Percentiles rank a stretch among this genome's conserved stretches.
These are phyloP conservation scores for Scrobipalpa costella DNA, from an alignment of 2,888 invertebrate genomes.

Conservation along the genomic window DNA sequence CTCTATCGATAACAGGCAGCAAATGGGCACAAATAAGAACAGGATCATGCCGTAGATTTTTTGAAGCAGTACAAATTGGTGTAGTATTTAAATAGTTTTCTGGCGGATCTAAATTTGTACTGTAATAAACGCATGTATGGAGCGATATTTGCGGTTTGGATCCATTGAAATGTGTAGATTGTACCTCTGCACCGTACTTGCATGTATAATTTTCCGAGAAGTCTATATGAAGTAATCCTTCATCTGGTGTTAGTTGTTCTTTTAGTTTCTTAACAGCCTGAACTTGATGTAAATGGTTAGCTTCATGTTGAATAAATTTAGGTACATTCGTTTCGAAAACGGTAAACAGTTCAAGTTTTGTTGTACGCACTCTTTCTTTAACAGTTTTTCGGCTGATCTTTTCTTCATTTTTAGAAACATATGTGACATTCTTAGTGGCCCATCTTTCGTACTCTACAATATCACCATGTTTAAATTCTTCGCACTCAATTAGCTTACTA, in stretches of 20 bases:
- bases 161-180: conserved; percentile 36
- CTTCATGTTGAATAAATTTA: conserved; percentile 32
- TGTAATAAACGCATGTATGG: conserved; percentile 36
- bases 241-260: background rate
- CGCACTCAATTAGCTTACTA: background rate
- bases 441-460: conserved; percentile 25
- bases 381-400: conserved; percentile 32
- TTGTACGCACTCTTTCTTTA: conserved; percentile 33
- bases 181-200: conserved; percentile 34
- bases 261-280: conserved; percentile 26
- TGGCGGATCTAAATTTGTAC: conserved; percentile 24
- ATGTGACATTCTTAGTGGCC: conserved; percentile 30
- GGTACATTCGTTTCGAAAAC: conserved; percentile 26
- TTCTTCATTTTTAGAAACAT: conserved; percentile 28
- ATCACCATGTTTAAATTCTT: background rate
- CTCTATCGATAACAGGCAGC: no score
- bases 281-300: conserved; percentile 32
- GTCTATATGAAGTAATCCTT: conserved; percentile 30
- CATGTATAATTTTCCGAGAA: conserved; percentile 36
- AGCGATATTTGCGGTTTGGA: conserved; percentile 28
- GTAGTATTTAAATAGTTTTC: conserved; percentile 23
- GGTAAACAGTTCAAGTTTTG: conserved; percentile 26
- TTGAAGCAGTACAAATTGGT: conserved; percentile 27
- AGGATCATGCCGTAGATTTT: conserved; percentile 15
- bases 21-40: conserved; percentile 16